These are phyloP conservation scores for Pao palembangensis DNA, from an alignment of 2,113 vertebrate genomes.

Conservation along the genomic window DNA sequence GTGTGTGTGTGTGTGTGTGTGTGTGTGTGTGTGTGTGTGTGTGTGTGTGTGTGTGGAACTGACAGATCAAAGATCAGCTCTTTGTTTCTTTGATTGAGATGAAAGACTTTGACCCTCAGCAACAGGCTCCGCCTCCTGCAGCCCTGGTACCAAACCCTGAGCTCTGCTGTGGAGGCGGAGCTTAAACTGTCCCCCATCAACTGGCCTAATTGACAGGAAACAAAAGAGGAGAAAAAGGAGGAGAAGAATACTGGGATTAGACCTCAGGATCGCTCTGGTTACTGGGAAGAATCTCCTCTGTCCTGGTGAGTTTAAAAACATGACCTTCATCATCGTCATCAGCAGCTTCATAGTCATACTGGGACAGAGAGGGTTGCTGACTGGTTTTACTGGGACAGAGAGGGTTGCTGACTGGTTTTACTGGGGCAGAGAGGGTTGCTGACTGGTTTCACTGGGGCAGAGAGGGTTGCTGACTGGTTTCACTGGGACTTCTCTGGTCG, in stretches of 20 bases:
- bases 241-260: background rate
- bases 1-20: background rate
- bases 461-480: too few relatives aligned
- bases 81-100: background rate
- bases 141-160: background rate
- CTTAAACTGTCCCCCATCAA: conserved; percentile 55
- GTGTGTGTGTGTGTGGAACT: background rate
- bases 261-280: background rate
- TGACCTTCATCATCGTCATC: background rate
- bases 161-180: conserved; percentile 11
- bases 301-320: background rate
- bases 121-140: conserved; percentile 32
- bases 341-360: too few relatives aligned
- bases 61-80: background rate
- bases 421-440: too few relatives aligned
- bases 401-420: too few relatives aligned
- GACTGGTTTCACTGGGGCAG: too few relatives aligned
- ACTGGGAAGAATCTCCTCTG: background rate
- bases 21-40: conserved; percentile 1
- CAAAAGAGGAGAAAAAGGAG: conserved; percentile 24
- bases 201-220: conserved; percentile 61
- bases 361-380: too few relatives aligned
- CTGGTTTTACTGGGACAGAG: too few relatives aligned
- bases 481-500: too few relatives aligned
- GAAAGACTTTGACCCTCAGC: conserved; percentile 14